Evolutionary conservation across 2,797 vertebrate species (phyloP).

Genomic region (Coregonus suidteri): DNA sequence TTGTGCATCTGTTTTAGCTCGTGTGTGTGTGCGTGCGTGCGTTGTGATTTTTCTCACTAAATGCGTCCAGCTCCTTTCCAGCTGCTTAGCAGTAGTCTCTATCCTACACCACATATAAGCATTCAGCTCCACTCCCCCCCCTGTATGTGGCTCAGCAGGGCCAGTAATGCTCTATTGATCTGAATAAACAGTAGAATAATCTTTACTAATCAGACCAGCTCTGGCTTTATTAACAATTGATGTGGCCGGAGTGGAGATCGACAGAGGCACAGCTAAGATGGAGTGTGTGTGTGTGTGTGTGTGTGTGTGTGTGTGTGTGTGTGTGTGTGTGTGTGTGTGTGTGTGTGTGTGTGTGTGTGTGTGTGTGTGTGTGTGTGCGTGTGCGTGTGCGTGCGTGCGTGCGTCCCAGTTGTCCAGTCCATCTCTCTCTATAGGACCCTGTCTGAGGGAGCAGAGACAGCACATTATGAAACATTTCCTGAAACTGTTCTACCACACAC

Average conservation of each 20-base stretch:
- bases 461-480: conserved; percentile 90
- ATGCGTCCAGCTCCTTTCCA: conserved; percentile 31
- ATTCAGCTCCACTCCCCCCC: not conserved
- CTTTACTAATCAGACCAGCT: conserved; percentile 86
- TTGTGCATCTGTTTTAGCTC: conserved; percentile 74
- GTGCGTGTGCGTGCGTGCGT: not conserved
- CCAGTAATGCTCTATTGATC: conserved; percentile 69
- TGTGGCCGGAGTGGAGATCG: conserved; percentile 77
- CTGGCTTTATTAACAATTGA: conserved; percentile 92
- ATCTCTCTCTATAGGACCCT: conserved; percentile 86
- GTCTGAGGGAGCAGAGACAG: conserved; percentile 83
- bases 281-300: not conserved
- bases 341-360: conserved; percentile 3
- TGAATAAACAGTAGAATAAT: conserved; percentile 94
- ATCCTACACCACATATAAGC: conserved; percentile 1
- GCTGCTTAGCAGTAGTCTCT: not conserved
- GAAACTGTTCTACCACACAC: conserved; percentile 65
- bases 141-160: not conserved
- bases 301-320: conserved; percentile 24
- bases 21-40: not conserved
- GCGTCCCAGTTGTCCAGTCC: conserved; percentile 79
- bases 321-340: conserved; percentile 13
- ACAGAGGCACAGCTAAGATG: conserved; percentile 59
- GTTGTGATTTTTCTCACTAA: not conserved
- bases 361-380: conserved; percentile 3